These are phyloP conservation scores for Anas flavirostris DNA, from an alignment of 2,797 vertebrate species.

Conservation along the genomic window DNA sequence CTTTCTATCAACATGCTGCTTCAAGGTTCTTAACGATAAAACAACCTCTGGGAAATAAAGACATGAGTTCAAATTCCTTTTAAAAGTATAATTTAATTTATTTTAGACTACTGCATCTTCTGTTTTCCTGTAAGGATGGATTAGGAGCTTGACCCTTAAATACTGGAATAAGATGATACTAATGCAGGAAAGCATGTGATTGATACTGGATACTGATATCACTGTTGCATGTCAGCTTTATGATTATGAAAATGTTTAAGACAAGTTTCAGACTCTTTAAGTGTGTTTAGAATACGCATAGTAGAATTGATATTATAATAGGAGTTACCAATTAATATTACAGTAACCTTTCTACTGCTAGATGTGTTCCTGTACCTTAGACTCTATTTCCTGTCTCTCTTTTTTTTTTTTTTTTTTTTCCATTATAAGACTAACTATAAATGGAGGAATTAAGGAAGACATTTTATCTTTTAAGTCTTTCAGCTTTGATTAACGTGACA, in stretches of 20 bases:
- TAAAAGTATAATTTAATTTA: background rate
- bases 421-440: background rate
- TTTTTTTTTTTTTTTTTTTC: background rate
- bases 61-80: background rate
- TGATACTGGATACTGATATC: background rate
- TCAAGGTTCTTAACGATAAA: background rate
- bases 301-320: background rate
- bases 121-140: background rate
- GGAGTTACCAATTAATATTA: background rate
- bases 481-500: background rate
- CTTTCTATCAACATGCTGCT: background rate
- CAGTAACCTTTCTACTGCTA: background rate
- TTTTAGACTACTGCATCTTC: background rate
- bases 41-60: background rate
- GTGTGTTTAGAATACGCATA: background rate
- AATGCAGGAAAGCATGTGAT: background rate
- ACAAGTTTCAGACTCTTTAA: background rate
- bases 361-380: background rate
- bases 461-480: slow-evolving; percentile 1
- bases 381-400: background rate
- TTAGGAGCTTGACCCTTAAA: background rate
- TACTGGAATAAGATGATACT: background rate
- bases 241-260: background rate
- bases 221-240: background rate
- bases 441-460: background rate